A percentile compares a stretch with the other conserved stretches of the same genome.
Conservation (phyloP, 2,888 invertebrate genomes). For the Cataglyphis altisquamis region DNA sequence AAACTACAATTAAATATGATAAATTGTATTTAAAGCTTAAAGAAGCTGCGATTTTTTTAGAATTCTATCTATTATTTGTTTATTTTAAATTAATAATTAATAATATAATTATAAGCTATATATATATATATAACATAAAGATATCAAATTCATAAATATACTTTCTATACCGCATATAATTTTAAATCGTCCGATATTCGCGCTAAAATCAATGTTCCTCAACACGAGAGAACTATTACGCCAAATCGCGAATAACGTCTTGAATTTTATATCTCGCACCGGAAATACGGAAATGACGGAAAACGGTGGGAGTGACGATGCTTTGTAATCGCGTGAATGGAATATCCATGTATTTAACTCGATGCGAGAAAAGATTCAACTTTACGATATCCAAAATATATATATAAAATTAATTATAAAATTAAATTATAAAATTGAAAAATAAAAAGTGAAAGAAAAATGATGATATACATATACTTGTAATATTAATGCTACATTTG, state of each 20-base stretch:
- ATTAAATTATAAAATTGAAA: background rate
- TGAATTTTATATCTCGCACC: constrained; percentile 10
- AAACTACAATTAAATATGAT: too few species aligned
- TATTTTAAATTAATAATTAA: too few species aligned
- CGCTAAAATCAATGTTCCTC: background rate
- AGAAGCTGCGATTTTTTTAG: too few species aligned
- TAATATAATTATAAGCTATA: background rate
- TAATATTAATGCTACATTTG: background rate
- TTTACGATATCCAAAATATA: background rate
- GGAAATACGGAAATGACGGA: constrained; percentile 8
- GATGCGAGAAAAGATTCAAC: background rate
- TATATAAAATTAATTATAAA: background rate
- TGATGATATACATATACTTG: background rate
- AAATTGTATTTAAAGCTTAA: too few species aligned
- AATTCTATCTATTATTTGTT: too few species aligned
- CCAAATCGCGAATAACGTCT: constrained; percentile 1
- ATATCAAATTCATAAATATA: background rate
- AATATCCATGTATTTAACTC: background rate
- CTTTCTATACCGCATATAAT: background rate
- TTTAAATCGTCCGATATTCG: background rate
- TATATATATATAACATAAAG: too few species aligned
- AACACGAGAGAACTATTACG: background rate
- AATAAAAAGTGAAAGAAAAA: background rate
- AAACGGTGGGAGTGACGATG: background rate
- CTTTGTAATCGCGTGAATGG: background rate